These are phyloP conservation scores for Achlya flavicornis DNA, from an alignment of 2,888 invertebrate genomes.

Conservation along the genomic window DNA sequence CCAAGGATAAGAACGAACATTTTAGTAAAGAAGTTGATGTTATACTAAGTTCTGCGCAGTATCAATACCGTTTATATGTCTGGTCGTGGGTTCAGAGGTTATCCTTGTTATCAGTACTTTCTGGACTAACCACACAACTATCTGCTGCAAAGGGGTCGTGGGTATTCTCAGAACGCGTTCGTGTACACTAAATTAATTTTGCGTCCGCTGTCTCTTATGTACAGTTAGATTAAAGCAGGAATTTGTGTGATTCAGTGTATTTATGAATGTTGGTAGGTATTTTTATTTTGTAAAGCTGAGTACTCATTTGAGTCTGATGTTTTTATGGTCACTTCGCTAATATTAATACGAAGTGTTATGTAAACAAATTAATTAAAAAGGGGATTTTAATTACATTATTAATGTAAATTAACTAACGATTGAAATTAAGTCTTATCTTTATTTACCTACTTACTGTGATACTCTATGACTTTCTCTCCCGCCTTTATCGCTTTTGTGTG, in stretches of 20 bases:
- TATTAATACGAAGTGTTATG: slow-evolving; percentile 7
- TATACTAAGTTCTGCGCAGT: slow-evolving; percentile 28
- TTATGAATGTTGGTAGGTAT: not conserved
- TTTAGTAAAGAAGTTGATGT: slow-evolving; percentile 22
- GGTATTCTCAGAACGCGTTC: slow-evolving; percentile 25
- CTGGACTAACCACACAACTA: slow-evolving; percentile 41
- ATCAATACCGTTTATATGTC: slow-evolving; percentile 40
- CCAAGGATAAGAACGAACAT: slow-evolving; percentile 55
- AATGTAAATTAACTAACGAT: not conserved
- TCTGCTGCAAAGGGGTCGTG: slow-evolving; percentile 18
- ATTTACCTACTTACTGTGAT: not conserved
- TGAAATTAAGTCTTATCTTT: not conserved
- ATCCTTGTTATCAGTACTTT: slow-evolving; percentile 53
- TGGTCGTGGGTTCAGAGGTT: slow-evolving; percentile 51
- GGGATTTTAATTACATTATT: not conserved
- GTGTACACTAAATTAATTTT: not conserved
- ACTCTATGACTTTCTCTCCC: not conserved
- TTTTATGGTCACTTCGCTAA: not conserved
- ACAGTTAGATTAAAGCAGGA: not conserved
- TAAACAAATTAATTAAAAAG: slow-evolving; percentile 5
- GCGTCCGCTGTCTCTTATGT: not conserved
- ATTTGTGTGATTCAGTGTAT: not conserved
- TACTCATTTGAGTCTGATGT: not conserved
- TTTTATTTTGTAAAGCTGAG: not conserved
- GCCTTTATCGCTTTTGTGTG: too few species aligned